phyloP scores from a whole-genome alignment of 2,797 vertebrate genomes.

The Glossophaga mutica region DNA sequence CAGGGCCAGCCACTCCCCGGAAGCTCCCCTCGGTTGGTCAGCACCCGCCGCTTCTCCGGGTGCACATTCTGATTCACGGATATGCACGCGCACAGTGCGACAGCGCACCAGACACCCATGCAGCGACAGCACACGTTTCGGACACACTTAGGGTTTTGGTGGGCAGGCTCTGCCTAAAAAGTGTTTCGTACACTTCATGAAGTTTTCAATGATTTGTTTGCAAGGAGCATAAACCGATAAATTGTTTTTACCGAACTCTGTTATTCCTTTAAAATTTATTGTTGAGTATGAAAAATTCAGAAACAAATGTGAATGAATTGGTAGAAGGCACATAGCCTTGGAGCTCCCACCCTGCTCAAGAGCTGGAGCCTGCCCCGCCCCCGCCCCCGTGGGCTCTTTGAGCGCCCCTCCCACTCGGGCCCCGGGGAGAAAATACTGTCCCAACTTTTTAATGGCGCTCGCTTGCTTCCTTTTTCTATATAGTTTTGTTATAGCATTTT shows the following conservation, averaged over 20 bases:
- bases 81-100: fast-evolving
- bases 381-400: not conserved
- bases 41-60: not conserved
- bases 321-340: not conserved
- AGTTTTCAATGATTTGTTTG: not conserved
- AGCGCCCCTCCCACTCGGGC: not conserved
- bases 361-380: not conserved
- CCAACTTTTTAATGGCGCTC: not conserved
- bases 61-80: not conserved
- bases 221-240: not conserved
- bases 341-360: not conserved
- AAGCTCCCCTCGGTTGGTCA: not conserved
- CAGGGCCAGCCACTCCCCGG: not conserved
- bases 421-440: not conserved
- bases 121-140: not conserved
- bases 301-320: not conserved
- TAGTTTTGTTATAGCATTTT: not conserved
- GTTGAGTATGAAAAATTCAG: not conserved
- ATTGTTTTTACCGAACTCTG: conserved; percentile 15
- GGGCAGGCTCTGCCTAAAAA: not conserved
- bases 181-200: not conserved
- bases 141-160: not conserved
- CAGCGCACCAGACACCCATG: not conserved
- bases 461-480: not conserved
- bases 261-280: not conserved